A percentile compares a stretch with the other conserved stretches of the same genome.
Conservation (phyloP, 2,113 vertebrate genomes). For the Eubucco bourcierii region DNA sequence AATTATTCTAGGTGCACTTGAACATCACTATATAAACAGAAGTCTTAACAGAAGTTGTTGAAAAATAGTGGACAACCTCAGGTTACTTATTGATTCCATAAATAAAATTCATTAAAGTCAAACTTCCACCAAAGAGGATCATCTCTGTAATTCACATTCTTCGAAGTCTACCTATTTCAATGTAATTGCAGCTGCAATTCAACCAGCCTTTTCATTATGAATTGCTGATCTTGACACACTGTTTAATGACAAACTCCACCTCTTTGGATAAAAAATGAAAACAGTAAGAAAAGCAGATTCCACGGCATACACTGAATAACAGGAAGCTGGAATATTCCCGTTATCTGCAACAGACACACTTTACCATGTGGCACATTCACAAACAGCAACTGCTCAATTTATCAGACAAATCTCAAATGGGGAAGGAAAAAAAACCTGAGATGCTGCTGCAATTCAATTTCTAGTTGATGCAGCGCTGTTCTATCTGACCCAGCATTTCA, state of each 20-base stretch:
- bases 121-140: neutral
- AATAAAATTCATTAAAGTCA: neutral
- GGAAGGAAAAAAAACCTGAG: neutral
- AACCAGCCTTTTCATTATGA: neutral
- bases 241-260: neutral
- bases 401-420: neutral
- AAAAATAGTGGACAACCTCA: neutral
- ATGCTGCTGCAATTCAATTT: neutral
- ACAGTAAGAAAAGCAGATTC: neutral
- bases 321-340: neutral
- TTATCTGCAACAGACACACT: neutral
- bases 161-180: neutral
- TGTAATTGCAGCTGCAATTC: neutral
- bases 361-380: neutral
- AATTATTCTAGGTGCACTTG: neutral
- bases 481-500: neutral
- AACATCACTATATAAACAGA: neutral
- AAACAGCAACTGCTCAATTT: neutral
- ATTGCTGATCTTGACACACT: neutral
- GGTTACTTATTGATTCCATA: neutral
- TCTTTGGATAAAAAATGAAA: neutral
- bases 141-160: neutral
- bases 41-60: neutral
- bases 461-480: neutral
- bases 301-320: neutral